A percentile compares a stretch with the other conserved stretches of the same genome.
Conservation (phyloP, 2,113 vertebrate species). For the Neoarius graeffei region DNA sequence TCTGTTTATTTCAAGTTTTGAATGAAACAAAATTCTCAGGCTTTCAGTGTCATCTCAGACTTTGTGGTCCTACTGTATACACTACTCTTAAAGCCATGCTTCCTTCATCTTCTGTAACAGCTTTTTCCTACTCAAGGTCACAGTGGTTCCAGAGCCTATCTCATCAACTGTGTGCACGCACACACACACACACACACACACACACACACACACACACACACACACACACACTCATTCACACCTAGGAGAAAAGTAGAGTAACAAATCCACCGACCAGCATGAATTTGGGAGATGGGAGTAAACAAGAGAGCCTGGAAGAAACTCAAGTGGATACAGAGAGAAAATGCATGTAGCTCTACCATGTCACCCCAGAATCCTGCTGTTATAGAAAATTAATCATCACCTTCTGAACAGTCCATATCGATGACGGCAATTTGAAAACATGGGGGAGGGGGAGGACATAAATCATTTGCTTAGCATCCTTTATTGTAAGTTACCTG, state of each 20-base stretch:
- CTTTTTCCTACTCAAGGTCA: not conserved
- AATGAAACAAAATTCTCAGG: not conserved
- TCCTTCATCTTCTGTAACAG: not conserved
- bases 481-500: not conserved
- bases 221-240: not conserved
- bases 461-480: not conserved
- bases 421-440: not conserved
- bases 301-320: not conserved
- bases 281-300: not conserved
- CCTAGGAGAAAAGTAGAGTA: not conserved
- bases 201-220: not conserved
- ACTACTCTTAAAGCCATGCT: not conserved
- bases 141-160: not conserved
- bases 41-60: not conserved
- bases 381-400: not conserved
- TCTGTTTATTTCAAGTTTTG: not conserved
- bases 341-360: not conserved
- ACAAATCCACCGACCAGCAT: not conserved
- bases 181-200: not conserved
- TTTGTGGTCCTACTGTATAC: not conserved
- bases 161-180: not conserved
- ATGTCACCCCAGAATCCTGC: not conserved
- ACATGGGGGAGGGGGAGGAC: not conserved
- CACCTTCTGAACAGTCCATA: not conserved
- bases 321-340: not conserved